Evolutionary conservation across 2,888 invertebrate species (phyloP), one percentile per base, ranked within the genome.

Genomic region (Amphimallon solstitiale): DNA sequence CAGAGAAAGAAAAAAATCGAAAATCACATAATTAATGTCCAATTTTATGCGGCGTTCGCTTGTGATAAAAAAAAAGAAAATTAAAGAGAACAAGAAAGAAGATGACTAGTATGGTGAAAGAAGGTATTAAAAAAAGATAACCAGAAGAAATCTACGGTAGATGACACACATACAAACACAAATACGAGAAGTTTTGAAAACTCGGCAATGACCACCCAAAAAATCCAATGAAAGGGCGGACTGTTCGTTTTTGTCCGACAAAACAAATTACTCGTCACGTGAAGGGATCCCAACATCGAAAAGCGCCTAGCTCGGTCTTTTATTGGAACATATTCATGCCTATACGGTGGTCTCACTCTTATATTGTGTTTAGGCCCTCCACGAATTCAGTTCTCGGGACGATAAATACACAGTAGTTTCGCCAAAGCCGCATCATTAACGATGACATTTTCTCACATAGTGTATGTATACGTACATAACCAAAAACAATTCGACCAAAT

Each of bases 11-110:
- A 70, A 68, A 69, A 62, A 67, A 68, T 54, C 63, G 49, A 69
- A 68, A 70, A 70, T 71, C 70, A 70, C 70, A 68, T 71, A 74
- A 74, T 74, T 74, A 74, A 74, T 73, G 72, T 70, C 71, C 72
- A 74, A 74, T 74, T 74, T 74, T 71, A 74, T 74, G 73, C 72
- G 72, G 73, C 69, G 73, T 72, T 73, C 73, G 72, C 72, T 70
- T 74, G 72, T 74, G 72, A 73, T 66, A 64, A 63, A 23, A 21
- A 40, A 56, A 17, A 40, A 38, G 12, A 56, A 40, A 21, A 40
- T 23, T 43, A 40, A 56, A 56, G 17, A 56, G 40, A 23, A 56
- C 54, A 54, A 73, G 66, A 64, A 63, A 23, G n/a, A 40, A 56
- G 43, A 40, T 40, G 21, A 56, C 19, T 9, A 40, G 12, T 21